phyloP scores from a whole-genome alignment of 1,140 invertebrate genomes.

The Cyclina sinensis region DNA sequence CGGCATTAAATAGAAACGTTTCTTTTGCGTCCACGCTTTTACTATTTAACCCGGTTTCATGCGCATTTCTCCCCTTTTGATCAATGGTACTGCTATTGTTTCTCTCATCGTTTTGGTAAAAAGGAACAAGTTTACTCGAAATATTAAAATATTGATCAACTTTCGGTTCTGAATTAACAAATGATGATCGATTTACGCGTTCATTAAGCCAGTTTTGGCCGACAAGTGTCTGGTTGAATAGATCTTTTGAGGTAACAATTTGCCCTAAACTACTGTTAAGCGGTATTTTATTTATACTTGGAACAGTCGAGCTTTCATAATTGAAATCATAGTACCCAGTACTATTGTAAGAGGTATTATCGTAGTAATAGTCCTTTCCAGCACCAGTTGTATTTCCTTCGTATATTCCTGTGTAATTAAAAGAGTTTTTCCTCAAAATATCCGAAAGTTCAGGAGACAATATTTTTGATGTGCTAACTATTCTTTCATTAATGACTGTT shows the following conservation, averaged over 20 bases:
- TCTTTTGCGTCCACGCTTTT: too few species aligned
- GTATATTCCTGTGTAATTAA: neutral
- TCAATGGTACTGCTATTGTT: too few species aligned
- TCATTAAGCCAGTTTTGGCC: neutral
- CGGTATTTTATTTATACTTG: neutral
- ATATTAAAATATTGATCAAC: too few species aligned
- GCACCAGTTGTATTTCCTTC: neutral
- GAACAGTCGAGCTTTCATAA: neutral
- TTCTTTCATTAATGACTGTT: neutral
- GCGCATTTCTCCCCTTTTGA: too few species aligned
- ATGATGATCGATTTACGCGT: neutral
- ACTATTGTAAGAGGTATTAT: neutral
- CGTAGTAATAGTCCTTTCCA: slow-evolving; percentile 3
- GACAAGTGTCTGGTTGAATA: neutral
- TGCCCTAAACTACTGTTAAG: too few species aligned
- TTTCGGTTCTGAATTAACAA: neutral
- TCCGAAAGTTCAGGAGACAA: neutral
- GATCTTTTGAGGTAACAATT: too few species aligned
- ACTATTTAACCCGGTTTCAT: too few species aligned
- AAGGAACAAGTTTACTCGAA: too few species aligned
- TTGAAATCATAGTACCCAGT: slow-evolving; percentile 4
- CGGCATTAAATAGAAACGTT: too few species aligned
- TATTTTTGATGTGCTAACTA: neutral
- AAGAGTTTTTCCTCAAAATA: neutral
- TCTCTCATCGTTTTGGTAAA: too few species aligned